Conservation (phyloP, 2,888 invertebrate species). For the Sialis lutaria region DNA sequence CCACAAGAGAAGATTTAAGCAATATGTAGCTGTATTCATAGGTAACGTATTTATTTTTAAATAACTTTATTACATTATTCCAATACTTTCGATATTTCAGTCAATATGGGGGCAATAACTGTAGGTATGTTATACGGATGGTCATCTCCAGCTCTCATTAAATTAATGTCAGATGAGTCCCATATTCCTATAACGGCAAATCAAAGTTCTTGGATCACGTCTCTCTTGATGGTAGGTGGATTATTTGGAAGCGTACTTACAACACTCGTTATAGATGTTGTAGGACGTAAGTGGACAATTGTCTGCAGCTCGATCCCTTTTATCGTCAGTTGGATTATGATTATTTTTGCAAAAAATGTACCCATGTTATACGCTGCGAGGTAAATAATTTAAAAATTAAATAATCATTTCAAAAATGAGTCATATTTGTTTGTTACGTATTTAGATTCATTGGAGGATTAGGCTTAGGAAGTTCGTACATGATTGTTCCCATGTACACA, state of each 20-base stretch:
- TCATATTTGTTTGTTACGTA: slow-evolving; percentile 29
- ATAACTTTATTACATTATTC: no score
- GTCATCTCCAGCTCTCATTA: slow-evolving; percentile 31
- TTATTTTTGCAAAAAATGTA: slow-evolving; percentile 34
- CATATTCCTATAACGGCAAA: slow-evolving; percentile 25
- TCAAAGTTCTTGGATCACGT: slow-evolving; percentile 36
- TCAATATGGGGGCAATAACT: slow-evolving; percentile 33
- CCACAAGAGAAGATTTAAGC: no score
- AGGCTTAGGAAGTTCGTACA: not conserved
- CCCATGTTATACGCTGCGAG: slow-evolving; percentile 33
- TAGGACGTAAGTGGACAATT: slow-evolving; percentile 38
- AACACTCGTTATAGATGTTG: slow-evolving; percentile 37
- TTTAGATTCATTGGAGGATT: slow-evolving; percentile 12
- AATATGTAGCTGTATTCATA: no score
- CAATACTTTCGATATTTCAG: slow-evolving; percentile 18
- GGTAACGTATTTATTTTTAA: no score
- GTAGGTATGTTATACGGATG: slow-evolving; percentile 36
- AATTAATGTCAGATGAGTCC: slow-evolving; percentile 24
- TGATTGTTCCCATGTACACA: slow-evolving; percentile 1
- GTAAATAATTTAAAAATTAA: slow-evolving; percentile 28
- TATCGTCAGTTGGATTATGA: slow-evolving; percentile 36
- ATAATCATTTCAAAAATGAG: slow-evolving; percentile 20
- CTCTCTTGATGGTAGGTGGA: slow-evolving; percentile 40
- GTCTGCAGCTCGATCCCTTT: slow-evolving; percentile 36
- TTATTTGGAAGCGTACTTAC: slow-evolving; percentile 39